phyloP scores from a whole-genome alignment of 2,888 invertebrate species.

The Elmis aenea region DNA sequence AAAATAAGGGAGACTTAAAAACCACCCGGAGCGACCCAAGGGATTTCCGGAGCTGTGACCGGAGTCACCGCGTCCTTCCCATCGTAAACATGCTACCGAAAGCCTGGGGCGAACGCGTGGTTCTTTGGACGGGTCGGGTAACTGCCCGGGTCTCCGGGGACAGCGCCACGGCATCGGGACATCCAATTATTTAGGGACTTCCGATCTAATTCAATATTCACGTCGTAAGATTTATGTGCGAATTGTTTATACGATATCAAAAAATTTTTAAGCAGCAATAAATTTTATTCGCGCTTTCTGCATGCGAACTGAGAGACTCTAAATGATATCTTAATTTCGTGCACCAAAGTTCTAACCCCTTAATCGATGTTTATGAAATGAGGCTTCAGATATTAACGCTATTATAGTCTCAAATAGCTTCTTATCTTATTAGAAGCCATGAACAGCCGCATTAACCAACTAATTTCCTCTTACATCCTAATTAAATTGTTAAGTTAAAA shows the following conservation, averaged over 20 bases:
- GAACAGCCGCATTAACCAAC: slow-evolving; percentile 45
- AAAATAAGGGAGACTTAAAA: slow-evolving; percentile 16
- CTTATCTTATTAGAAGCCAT: slow-evolving; percentile 46
- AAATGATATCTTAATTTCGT: too few relatives aligned
- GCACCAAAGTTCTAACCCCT: slow-evolving; percentile 33
- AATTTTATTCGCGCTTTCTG: slow-evolving; percentile 13
- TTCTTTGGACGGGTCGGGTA: slow-evolving; percentile 15
- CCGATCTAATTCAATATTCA: slow-evolving; percentile 32
- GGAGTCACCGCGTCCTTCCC: slow-evolving; percentile 37
- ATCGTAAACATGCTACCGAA: slow-evolving; percentile 35
- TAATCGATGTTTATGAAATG: slow-evolving; percentile 49
- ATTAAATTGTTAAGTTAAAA: too few relatives aligned
- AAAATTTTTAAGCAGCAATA: too few relatives aligned
- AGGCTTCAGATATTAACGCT: slow-evolving; percentile 44
- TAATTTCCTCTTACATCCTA: slow-evolving; percentile 44
- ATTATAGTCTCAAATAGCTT: slow-evolving; percentile 47
- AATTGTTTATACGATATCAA: slow-evolving; percentile 5
- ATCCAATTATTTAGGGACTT: slow-evolving; percentile 33
- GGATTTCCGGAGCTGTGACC: slow-evolving; percentile 37
- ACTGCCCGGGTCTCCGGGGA: slow-evolving; percentile 24
- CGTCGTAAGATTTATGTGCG: slow-evolving; percentile 20
- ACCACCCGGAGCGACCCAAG: slow-evolving; percentile 30
- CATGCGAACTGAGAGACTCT: too few relatives aligned
- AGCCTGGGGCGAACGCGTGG: slow-evolving; percentile 21
- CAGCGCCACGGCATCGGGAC: slow-evolving; percentile 29